A percentile compares a stretch with the other conserved stretches of the same genome.
phyloP scores from a whole-genome alignment of 1,140 invertebrate genomes.

The Glossosoma conforme region DNA sequence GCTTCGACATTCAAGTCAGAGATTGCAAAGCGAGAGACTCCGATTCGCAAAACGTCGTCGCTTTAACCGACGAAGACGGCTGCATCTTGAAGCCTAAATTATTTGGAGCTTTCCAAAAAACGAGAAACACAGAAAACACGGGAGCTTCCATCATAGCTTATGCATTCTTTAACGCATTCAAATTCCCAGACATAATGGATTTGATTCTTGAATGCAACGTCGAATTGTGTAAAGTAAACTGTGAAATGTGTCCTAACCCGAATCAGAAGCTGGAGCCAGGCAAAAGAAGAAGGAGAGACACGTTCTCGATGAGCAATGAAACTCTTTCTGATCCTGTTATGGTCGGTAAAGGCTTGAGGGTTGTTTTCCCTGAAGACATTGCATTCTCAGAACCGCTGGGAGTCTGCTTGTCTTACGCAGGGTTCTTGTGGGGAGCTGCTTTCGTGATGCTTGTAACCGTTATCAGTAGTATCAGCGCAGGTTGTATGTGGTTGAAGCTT shows the following conservation, averaged over 20 bases:
- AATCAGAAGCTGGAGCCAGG: constrained; percentile 62
- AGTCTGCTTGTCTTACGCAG: constrained; percentile 40
- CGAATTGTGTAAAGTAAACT: constrained; percentile 77
- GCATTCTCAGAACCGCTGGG: constrained; percentile 35
- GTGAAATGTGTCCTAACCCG: constrained; percentile 65
- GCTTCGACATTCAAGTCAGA: constrained; percentile 72
- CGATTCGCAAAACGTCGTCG: constrained; percentile 57
- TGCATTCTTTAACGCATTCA: constrained; percentile 79
- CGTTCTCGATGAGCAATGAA: constrained; percentile 44
- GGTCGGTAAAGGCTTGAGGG: constrained; percentile 57
- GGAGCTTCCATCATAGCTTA: constrained; percentile 76
- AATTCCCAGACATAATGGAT: constrained; percentile 85
- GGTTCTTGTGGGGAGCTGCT: constrained; percentile 45
- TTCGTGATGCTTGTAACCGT: constrained; percentile 41
- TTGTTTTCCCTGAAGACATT: constrained; percentile 63
- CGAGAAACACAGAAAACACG: constrained; percentile 64
- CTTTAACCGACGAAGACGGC: constrained; percentile 70
- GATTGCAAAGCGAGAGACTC: constrained; percentile 73
- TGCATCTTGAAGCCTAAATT: constrained; percentile 79
- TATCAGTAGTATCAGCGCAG: constrained; percentile 32
- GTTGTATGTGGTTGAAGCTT: constrained; percentile 29
- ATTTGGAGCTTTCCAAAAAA: constrained; percentile 77
- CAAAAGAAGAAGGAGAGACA: constrained; percentile 49
- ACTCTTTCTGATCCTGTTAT: constrained; percentile 53
- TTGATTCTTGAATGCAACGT: constrained; percentile 80